Evolutionary conservation across 2,888 invertebrate species (phyloP).

Genomic region (Rutpela maculata): DNA sequence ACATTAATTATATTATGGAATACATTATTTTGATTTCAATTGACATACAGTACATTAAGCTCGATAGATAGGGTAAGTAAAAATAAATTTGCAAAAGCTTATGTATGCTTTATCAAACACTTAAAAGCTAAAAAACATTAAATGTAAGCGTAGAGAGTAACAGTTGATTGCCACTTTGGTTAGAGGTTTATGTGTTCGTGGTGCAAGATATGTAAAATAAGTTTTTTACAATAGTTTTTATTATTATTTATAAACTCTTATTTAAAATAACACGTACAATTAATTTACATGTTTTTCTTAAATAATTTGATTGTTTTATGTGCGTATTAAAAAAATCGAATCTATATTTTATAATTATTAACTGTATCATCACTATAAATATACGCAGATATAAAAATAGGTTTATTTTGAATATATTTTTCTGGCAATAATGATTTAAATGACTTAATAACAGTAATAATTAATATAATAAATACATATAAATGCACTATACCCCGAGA

Average conservation of each 20-base stretch:
- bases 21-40: constrained; percentile 69
- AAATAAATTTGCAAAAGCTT: constrained; percentile 55
- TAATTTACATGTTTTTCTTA: not conserved
- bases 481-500: too few species aligned
- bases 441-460: not conserved
- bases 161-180: constrained; percentile 50
- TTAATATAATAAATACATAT: not conserved
- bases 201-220: constrained; percentile 58
- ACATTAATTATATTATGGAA: constrained; percentile 64
- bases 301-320: constrained; percentile 1
- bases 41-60: constrained; percentile 74
- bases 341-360: not conserved
- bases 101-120: constrained; percentile 60
- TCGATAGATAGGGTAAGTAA: constrained; percentile 65
- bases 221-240: constrained; percentile 29
- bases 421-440: not conserved
- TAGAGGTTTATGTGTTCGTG: constrained; percentile 45
- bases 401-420: not conserved
- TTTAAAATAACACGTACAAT: constrained; percentile 1
- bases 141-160: constrained; percentile 45
- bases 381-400: not conserved
- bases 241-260: constrained; percentile 19
- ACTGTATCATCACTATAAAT: not conserved
- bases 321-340: not conserved
- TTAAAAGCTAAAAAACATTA: constrained; percentile 51